These are phyloP conservation scores for Cinara cedri DNA, from an alignment of 2,888 invertebrate species.

Conservation along the genomic window DNA sequence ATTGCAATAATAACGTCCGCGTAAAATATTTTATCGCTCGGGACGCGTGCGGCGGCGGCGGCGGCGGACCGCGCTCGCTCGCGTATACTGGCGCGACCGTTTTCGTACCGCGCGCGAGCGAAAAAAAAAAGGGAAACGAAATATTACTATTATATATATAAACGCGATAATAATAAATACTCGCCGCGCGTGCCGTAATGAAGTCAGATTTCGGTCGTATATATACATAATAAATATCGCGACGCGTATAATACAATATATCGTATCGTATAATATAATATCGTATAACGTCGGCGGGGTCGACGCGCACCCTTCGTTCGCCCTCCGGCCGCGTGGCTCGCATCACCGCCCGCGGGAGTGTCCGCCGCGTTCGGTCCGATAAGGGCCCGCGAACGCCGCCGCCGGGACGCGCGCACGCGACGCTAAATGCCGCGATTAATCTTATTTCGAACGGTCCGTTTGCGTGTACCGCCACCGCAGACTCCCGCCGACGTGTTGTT, in stretches of 20 bases:
- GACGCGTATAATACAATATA: not conserved
- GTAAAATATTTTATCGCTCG: no score
- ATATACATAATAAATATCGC: not conserved
- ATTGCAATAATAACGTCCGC: no score
- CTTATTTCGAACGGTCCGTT: constrained; percentile 46
- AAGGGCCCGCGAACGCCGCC: constrained; percentile 15
- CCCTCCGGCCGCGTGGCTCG: constrained; percentile 44
- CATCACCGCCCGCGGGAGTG: constrained; percentile 18
- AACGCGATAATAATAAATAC: not conserved
- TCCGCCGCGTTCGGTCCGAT: constrained; percentile 31
- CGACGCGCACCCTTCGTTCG: not conserved
- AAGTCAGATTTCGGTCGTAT: constrained; percentile 5
- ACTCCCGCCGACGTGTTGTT: not conserved
- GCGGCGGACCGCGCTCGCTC: no score
- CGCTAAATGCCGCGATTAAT: constrained; percentile 56
- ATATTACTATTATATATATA: no score
- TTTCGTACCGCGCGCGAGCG: not conserved
- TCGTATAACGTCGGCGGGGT: not conserved
- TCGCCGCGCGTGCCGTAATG: not conserved
- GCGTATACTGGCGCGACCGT: no score
- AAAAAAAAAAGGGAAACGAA: no score
- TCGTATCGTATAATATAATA: not conserved
- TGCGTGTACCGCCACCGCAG: constrained; percentile 23
- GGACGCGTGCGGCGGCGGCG: no score
- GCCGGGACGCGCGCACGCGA: constrained; percentile 24